These are phyloP conservation scores for Agrilus biguttatus DNA, from an alignment of 2,888 invertebrate species.

Conservation along the genomic window DNA sequence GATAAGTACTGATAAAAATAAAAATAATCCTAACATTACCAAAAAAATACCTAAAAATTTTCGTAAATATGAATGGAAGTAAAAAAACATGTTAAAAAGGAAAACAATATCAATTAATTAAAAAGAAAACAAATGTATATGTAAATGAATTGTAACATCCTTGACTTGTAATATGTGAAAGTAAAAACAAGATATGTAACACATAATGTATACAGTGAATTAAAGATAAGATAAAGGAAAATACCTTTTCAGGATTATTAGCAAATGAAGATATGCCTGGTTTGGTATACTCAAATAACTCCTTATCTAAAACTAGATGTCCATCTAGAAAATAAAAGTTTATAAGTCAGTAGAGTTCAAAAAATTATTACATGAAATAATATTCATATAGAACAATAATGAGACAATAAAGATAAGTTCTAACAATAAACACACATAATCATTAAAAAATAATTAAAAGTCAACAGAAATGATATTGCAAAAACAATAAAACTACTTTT, in stretches of 20 bases:
- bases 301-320: conserved; percentile 65
- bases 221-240: conserved; percentile 3
- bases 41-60: too few species aligned
- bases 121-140: background rate
- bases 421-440: background rate
- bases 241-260: conserved; percentile 61
- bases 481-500: too few species aligned
- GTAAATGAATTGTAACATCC: too few species aligned
- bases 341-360: background rate
- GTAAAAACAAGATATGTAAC: background rate
- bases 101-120: background rate
- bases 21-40: too few species aligned
- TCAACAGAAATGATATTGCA: too few species aligned
- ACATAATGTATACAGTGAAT: background rate
- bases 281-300: conserved; percentile 70
- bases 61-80: too few species aligned
- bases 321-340: conserved; percentile 27
- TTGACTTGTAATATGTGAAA: too few species aligned
- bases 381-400: too few species aligned
- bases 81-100: background rate
- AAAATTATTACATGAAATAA: background rate
- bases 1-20: too few species aligned
- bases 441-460: too few species aligned
- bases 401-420: background rate
- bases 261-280: conserved; percentile 86